Evolutionary conservation across 2,888 invertebrate species (phyloP).

Genomic region (Ochropleura plecta): DNA sequence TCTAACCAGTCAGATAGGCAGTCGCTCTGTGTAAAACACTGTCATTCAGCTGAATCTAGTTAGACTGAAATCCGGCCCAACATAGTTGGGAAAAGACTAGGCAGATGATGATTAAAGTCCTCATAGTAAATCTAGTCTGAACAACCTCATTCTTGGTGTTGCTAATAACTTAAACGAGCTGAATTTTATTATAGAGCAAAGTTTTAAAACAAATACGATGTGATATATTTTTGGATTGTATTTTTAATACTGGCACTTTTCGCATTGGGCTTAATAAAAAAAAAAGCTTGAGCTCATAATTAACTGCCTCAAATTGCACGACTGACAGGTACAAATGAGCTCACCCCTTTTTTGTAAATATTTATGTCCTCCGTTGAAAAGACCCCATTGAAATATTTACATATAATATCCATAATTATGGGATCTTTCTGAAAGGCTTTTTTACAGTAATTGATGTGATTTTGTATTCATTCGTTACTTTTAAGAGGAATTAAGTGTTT

Average conservation of each 20-base stretch:
- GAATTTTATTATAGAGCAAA: too few species aligned
- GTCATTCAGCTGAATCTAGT: too few species aligned
- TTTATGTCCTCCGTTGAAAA: background rate
- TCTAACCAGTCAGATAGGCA: too few species aligned
- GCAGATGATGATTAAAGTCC: too few species aligned
- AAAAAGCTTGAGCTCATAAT: constrained; percentile 14
- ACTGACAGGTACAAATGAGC: constrained; percentile 34
- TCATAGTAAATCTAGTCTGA: too few species aligned
- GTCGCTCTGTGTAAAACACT: too few species aligned
- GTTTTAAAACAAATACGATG: too few species aligned
- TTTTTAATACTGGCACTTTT: background rate
- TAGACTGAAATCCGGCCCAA: too few species aligned
- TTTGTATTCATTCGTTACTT: background rate
- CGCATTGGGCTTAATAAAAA: background rate
- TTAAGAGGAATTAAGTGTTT: background rate
- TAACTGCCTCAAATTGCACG: constrained; percentile 20
- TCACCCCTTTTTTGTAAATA: constrained; percentile 19
- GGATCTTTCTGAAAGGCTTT: background rate
- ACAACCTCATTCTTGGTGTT: too few species aligned
- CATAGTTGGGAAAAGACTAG: too few species aligned
- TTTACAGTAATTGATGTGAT: background rate
- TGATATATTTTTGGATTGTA: too few species aligned
- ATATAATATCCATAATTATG: constrained; percentile 1
- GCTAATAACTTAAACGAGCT: too few species aligned
- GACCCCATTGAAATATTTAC: background rate